A percentile compares a stretch with the other conserved stretches of the same genome.
phyloP scores from a whole-genome alignment of 1,140 invertebrate genomes.

The Caenorhabditis tropicalis region DNA sequence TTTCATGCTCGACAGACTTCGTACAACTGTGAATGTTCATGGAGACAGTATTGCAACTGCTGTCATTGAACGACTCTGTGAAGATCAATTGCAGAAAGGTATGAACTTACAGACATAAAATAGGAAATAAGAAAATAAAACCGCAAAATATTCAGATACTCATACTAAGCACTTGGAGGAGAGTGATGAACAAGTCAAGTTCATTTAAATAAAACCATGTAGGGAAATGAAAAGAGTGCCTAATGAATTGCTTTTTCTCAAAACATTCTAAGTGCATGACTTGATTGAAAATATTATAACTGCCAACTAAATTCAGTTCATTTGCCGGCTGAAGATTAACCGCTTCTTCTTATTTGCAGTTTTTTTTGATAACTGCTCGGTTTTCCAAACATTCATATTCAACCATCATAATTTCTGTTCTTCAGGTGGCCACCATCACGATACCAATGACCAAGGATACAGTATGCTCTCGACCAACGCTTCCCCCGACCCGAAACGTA shows the following conservation, averaged over 20 bases:
- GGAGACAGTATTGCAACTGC: slow-evolving; percentile 77
- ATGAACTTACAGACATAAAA: neutral
- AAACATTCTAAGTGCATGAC: neutral
- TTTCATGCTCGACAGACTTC: slow-evolving; percentile 77
- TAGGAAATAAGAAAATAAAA: neutral
- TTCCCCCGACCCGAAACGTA: slow-evolving; percentile 51
- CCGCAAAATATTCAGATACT: neutral
- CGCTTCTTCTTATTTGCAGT: neutral
- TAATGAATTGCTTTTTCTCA: neutral
- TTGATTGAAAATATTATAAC: neutral
- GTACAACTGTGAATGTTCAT: slow-evolving; percentile 77
- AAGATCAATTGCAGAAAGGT: slow-evolving; percentile 68
- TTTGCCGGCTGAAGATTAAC: neutral
- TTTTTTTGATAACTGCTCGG: neutral
- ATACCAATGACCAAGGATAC: slow-evolving; percentile 51
- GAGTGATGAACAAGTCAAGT: slow-evolving; percentile 25
- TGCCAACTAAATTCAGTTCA: neutral
- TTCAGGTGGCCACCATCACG: neutral
- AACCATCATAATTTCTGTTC: neutral
- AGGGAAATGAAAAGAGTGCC: neutral
- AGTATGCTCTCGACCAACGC: slow-evolving; percentile 52
- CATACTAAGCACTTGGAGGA: slow-evolving; percentile 42
- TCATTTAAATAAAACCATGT: neutral
- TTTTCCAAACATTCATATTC: neutral
- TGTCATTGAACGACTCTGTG: slow-evolving; percentile 75